Evolutionary conservation across 2,888 invertebrate species (phyloP).

Genomic region (Metopia argyrocephala): DNA sequence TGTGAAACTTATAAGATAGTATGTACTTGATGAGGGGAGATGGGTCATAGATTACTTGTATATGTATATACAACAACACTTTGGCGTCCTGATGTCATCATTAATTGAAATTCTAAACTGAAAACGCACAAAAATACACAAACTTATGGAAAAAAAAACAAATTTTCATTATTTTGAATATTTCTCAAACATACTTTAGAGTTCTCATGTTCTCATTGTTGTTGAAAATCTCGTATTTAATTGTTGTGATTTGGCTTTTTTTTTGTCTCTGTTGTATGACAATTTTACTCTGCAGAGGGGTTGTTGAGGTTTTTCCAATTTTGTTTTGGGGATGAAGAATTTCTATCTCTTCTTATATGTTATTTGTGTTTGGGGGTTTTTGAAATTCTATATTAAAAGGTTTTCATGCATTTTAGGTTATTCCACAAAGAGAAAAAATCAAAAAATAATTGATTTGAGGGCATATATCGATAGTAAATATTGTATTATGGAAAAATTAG

Average conservation of each 20-base stretch:
- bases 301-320: background rate
- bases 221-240: background rate
- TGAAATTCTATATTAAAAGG: background rate
- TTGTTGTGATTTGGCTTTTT: conserved; percentile 32
- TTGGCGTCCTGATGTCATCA: conserved; percentile 60
- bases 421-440: conserved; percentile 1
- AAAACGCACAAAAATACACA: conserved; percentile 13
- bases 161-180: background rate
- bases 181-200: background rate
- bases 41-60: conserved; percentile 26
- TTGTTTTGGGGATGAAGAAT: background rate
- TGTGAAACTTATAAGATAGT: background rate
- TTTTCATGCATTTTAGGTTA: conserved; percentile 40
- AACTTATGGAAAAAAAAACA: too few species aligned
- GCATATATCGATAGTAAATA: background rate
- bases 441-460: background rate
- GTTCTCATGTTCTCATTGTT: background rate
- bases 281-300: background rate
- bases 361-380: background rate
- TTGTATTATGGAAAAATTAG: conserved; percentile 16
- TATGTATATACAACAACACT: too few species aligned
- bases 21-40: background rate
- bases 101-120: conserved; percentile 36
- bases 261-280: conserved; percentile 25
- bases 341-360: too few species aligned